Conservation (phyloP, 2,888 invertebrate species). For the Cenopis cana region DNA sequence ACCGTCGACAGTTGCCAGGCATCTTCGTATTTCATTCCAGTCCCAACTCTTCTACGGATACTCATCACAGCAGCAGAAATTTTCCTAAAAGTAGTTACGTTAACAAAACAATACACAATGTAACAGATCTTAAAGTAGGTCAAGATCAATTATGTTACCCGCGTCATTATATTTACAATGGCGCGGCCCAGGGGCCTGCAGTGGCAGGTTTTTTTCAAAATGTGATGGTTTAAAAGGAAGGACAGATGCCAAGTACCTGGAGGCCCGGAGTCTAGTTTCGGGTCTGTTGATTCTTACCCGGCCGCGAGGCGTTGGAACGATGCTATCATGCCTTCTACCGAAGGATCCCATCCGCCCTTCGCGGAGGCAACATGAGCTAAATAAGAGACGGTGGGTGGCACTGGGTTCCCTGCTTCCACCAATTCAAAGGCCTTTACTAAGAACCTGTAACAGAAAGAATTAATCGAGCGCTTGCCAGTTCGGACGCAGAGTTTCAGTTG, state of each 20-base stretch:
- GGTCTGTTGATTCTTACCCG: slow-evolving; percentile 81
- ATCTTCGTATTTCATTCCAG: slow-evolving; percentile 88
- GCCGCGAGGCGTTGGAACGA: slow-evolving; percentile 86
- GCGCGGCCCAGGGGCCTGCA: no score
- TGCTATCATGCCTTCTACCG: slow-evolving; percentile 79
- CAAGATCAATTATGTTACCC: no score
- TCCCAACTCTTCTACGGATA: slow-evolving; percentile 86
- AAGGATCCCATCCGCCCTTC: slow-evolving; percentile 63
- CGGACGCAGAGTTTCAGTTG: no score
- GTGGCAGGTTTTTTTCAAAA: no score
- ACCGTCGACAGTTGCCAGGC: slow-evolving; percentile 94
- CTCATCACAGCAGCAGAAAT: slow-evolving; percentile 87
- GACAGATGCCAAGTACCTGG: no score
- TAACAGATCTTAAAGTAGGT: no score
- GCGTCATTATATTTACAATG: no score
- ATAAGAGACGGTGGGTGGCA: slow-evolving; percentile 90
- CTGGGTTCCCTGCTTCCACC: slow-evolving; percentile 83
- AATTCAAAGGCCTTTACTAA: slow-evolving; percentile 91
- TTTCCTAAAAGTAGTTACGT: slow-evolving; percentile 81
- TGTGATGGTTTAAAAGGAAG: no score
- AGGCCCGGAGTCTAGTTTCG: no score
- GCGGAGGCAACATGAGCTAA: slow-evolving; percentile 65
- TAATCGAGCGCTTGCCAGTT: no score
- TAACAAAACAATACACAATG: no score
- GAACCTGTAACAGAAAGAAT: slow-evolving; percentile 82